These are phyloP conservation scores for Lutraria rhynchaena DNA, from an alignment of 1,140 invertebrate species.

Conservation along the genomic window DNA sequence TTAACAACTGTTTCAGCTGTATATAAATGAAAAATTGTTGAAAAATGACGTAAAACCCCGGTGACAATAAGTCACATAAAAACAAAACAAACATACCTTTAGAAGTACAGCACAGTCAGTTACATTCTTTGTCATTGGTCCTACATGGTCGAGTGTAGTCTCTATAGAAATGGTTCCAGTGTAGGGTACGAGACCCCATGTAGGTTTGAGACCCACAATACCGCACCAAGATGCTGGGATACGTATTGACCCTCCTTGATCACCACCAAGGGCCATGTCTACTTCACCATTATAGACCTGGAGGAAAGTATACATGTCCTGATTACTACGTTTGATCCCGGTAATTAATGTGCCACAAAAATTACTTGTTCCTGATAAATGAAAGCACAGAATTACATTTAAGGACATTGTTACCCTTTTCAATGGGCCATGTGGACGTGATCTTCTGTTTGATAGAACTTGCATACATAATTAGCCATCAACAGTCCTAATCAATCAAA, in stretches of 20 bases:
- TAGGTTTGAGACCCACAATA: constrained; percentile 80
- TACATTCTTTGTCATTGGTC: constrained; percentile 76
- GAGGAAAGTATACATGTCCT: not conserved
- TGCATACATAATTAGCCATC: too few relatives aligned
- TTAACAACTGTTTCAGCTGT: not conserved
- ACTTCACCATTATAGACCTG: constrained; percentile 67
- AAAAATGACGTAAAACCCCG: too few relatives aligned
- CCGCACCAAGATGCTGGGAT: constrained; percentile 77
- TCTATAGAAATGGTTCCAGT: constrained; percentile 71
- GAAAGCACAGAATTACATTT: too few relatives aligned
- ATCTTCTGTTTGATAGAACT: too few relatives aligned
- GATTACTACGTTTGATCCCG: too few relatives aligned
- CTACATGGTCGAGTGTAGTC: constrained; percentile 73
- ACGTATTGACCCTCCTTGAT: constrained; percentile 78
- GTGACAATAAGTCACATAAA: too few relatives aligned
- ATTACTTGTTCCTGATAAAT: too few relatives aligned
- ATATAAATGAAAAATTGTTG: too few relatives aligned
- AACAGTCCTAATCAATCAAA: too few relatives aligned
- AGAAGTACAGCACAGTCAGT: constrained; percentile 75
- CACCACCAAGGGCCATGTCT: constrained; percentile 77
- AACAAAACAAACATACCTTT: constrained; percentile 61
- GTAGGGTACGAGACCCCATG: constrained; percentile 78
- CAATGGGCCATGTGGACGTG: too few relatives aligned
- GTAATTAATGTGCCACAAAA: too few relatives aligned
- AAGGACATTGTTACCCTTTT: too few relatives aligned